Evolutionary conservation across 1,140 invertebrate species (phyloP).

Genomic region (Lordiphosa clarofinis): DNA sequence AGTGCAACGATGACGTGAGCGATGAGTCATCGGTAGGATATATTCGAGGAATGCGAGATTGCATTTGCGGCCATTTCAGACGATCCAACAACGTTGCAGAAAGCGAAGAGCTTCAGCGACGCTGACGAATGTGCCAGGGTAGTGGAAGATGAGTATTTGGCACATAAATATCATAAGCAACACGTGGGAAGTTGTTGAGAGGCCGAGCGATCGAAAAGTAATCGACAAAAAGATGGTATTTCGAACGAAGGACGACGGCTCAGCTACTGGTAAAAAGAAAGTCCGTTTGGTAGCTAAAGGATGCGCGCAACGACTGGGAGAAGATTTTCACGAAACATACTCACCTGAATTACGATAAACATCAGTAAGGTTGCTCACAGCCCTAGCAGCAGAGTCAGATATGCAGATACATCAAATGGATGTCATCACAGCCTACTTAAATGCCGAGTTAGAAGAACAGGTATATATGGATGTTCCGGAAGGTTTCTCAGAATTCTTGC

Average conservation of each 20-base stretch:
- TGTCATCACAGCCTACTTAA: conserved; percentile 19
- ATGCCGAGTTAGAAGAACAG: conserved; percentile 17
- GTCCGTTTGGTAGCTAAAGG: conserved; percentile 15
- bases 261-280: conserved; percentile 2
- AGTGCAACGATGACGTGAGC: too few species aligned
- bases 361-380: conserved; percentile 8
- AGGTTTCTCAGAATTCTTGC: conserved; percentile 6
- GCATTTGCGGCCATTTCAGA: too few species aligned
- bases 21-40: too few species aligned
- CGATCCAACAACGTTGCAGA: too few species aligned
- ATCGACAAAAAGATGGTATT: neutral
- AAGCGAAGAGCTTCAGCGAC: too few species aligned
- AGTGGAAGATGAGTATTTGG: neutral
- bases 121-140: neutral
- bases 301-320: conserved; percentile 11
- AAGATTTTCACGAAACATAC: conserved; percentile 18
- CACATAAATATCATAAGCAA: neutral
- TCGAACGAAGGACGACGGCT: neutral
- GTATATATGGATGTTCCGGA: conserved; percentile 19
- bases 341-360: conserved; percentile 14
- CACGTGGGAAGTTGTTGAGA: too few species aligned
- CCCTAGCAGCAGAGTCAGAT: conserved; percentile 5
- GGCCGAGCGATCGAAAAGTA: neutral
- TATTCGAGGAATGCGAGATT: too few species aligned
- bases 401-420: conserved; percentile 23